Base-by-base conservation (phyloP, 1,140 invertebrate genomes). In the Drosophila tropicalis region DNA sequence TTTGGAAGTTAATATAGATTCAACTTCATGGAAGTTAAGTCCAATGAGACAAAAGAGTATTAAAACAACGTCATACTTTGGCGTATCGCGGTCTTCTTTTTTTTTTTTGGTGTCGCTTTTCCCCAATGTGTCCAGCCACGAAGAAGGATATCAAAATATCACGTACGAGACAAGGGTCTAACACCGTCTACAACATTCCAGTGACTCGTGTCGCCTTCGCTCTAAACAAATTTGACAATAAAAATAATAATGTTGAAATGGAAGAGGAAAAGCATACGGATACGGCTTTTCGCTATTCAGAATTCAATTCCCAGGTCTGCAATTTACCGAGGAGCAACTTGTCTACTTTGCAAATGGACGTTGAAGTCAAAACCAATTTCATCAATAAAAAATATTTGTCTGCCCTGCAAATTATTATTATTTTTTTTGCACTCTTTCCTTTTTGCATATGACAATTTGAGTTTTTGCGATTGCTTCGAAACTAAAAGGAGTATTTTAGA, bases 341-440 rank as follows among this genome's bases (percentile, higher is more conserved):
- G 83, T 86, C 83, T 86, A 87, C 83, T 87, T 86, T 82, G 84
- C 79, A 86, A 89, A 86, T 86, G 83, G 83, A 86, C 63, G 70
- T 66, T 22, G 54, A 44, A 60, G 72, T 64, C 83, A 36, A 78
- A 90, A 89, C 69, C 84, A 89, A 87, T 87, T 89, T 87, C 80
- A 89, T 89, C 85, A 87, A 87, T 87, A 89, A 85, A 77, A 90
- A 81, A 87, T 89, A 87, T 77, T 78, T 76, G 76, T 83, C 80
- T 71, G 62, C 62, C 76, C 70, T 19, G 12, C 10, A 39, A 63
- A 71, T 22, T 44, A 39, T 51, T 58, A n/a, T n/a, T n/a, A n/a
- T 39, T 44, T 55, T 63, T 55, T 22, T 25, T 41, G 19, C 34
- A 39, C 36, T 17, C 13, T 62, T 34, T 36, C 5, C 61, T 29